These are phyloP conservation scores for Stichodactyla helianthus DNA, from an alignment of 64 coral and sea anemone species.

Conservation along the genomic window DNA sequence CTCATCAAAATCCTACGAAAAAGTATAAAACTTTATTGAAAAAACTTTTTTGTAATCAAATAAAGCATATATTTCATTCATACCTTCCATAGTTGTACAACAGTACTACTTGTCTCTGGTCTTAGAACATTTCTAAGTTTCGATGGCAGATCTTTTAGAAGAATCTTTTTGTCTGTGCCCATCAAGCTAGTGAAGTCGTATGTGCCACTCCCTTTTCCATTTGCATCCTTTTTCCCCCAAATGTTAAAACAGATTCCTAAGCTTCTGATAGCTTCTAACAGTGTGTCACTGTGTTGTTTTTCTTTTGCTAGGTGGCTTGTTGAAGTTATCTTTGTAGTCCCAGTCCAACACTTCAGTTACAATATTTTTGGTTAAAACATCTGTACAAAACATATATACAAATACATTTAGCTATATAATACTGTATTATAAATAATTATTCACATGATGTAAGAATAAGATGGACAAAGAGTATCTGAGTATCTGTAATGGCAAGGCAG, in stretches of 20 bases:
- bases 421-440: neutral
- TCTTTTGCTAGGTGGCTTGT: conserved; percentile 16
- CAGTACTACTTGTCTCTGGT: conserved; percentile 5
- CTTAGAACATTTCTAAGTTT: neutral
- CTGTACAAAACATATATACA: neutral
- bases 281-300: conserved; percentile 6
- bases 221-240: conserved; percentile 66
- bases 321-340: conserved; percentile 36
- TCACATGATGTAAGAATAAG: neutral
- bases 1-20: too few relatives aligned
- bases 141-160: conserved; percentile 5
- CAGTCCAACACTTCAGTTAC: conserved; percentile 15
- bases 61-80: neutral
- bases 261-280: conserved; percentile 33
- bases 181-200: conserved; percentile 58
- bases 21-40: too few relatives aligned
- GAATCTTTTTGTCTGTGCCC: conserved; percentile 53
- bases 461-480: neutral
- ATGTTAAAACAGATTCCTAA: conserved; percentile 54
- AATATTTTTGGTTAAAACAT: conserved; percentile 32
- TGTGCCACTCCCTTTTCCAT: conserved; percentile 37
- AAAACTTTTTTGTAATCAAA: too few relatives aligned
- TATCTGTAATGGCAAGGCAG: too few relatives aligned
- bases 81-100: conserved; percentile 25
- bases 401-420: too few relatives aligned